Evolutionary conservation across 2,888 invertebrate species (phyloP), one percentile per base, ranked within the genome.

Genomic region (Himalopsyche tibetana): DNA sequence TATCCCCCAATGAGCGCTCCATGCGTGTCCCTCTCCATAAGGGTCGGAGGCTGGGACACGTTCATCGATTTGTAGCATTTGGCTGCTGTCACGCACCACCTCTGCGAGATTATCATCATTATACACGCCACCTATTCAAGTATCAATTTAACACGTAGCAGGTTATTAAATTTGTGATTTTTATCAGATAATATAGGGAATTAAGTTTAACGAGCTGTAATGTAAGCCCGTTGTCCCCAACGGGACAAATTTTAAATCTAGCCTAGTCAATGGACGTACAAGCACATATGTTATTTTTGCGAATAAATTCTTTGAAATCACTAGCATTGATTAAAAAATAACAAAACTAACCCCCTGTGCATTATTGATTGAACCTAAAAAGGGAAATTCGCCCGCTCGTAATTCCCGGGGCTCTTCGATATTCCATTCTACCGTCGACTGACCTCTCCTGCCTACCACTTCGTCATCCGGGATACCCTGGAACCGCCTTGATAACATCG

Each of bases 41-140:
- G 63, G 19, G 2, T 63, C 19, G 8, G 8, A 28, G n/a, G 28
- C 28, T 63, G 5, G 63, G 19, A n/a, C 8, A 8, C 1, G 19
- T 28, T 15, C 4, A 63, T 19, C 19, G 63, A 63, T 11, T 5
- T 6, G 8, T 19, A n/a, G 63, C 82, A 82, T 19, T 28, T 17
- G 15, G 82, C 55, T 55, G 82, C 9, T 2, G 82, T 42, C 55
- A 82, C 0, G 28, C 45, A 51, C 40, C 82, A 45, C 1, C 17
- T 4, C 17, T 45, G 11, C 51, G 82, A 82, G 36, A 82, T n/a
- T 51, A 82, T 51, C 4, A 40, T 82, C 45, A 82, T 45, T 17
- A 51, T 55, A 17, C 82, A 82, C 15, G 51, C 55, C 36, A 82
- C 51, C 63, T 63, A 63, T 63, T 63, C 63, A 63, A n/a, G 8